Evolutionary conservation across 2,113 vertebrate species (phyloP), one percentile per base, ranked within the genome.

Genomic region (Planiliza haematocheilus): DNA sequence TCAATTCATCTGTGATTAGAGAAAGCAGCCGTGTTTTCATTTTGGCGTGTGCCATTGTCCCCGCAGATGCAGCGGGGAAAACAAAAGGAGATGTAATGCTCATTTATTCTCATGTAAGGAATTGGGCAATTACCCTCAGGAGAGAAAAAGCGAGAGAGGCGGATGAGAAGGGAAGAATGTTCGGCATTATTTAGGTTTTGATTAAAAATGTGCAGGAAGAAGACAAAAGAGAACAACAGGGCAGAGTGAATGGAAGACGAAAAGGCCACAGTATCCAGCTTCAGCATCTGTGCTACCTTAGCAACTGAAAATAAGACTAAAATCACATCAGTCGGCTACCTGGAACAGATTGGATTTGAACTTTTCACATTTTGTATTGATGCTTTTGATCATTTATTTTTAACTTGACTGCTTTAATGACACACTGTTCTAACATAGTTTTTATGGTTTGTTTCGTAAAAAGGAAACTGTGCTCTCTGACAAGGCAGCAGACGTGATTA

Each of bases 1-100:
- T 82, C 75, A 83, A 82, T 90, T 89, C 58, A 85, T 80, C 70
- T 81, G 80, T 84, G 88, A 91, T 89, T 82, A 85, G 75, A 87
- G 67, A 70, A 68, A 69, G 76, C 59, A 73, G 79, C 77, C 56
- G 73, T 48, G 50, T 79, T 84, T 87, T 83, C 55, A 84, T 84
- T 84, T 63, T 63, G 66, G 36, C 53, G 16, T 18, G 70, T 68
- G 64, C 65, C 46, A 17, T 77, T 55, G 16, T 85, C 75, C 63
- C 75, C 49, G 77, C 56, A 70, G 79, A 84, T 63, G 63, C 60
- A 61, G 75, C 6, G 10, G 46, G 36, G 4, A 61, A 72, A 77
- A 74, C 55, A 84, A 84, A 83, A 70, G 70, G 63, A 69, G 71
- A 80, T 56, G 58, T 75, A 70, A 73, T 45, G 62, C 65, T 75